These are phyloP conservation scores for Galago senegalensis DNA, from an alignment of 2,797 vertebrate species.

Conservation along the genomic window DNA sequence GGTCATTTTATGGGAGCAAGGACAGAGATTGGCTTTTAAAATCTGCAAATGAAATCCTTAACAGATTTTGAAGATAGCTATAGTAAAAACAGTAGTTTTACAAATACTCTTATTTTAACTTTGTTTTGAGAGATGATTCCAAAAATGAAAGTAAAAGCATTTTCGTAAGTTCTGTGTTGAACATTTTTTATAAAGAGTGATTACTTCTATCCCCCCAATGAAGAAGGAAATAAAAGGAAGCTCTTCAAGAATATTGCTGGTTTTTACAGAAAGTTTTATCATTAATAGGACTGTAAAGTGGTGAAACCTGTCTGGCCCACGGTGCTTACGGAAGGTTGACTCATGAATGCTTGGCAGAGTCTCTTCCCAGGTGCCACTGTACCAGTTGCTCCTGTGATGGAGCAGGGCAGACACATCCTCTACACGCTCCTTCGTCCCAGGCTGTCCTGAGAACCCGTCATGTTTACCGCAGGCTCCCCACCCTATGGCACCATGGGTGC, in stretches of 20 bases:
- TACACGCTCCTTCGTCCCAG: background rate
- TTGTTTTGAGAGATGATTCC: conserved; percentile 28
- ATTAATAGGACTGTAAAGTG: conserved; percentile 52
- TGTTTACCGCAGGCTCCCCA: conserved; percentile 78
- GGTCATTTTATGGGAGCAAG: conserved; percentile 11
- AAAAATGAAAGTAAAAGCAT: conserved; percentile 27
- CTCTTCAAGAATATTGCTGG: conserved; percentile 30
- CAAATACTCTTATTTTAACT: background rate
- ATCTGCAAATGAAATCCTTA: conserved; percentile 56
- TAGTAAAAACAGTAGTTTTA: conserved; percentile 21
- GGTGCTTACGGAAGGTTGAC: conserved; percentile 47
- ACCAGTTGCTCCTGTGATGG: conserved; percentile 66
- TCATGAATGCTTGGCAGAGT: conserved; percentile 72
- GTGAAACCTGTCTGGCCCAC: conserved; percentile 80
- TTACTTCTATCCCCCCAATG: conserved; percentile 28
- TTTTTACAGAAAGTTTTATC: conserved; percentile 41
- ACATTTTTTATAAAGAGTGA: background rate
- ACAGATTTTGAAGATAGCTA: conserved; percentile 4
- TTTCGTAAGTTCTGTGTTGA: conserved; percentile 8
- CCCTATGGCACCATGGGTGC: conserved; percentile 73
- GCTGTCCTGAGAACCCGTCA: conserved; percentile 55
- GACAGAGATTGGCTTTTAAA: conserved; percentile 3
- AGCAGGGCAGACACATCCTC: conserved; percentile 15
- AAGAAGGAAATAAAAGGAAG: conserved; percentile 53
- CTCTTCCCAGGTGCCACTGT: conserved; percentile 35